Evolutionary conservation across 2,113 vertebrate genomes (phyloP).

Genomic region (Aviceda subcristata): DNA sequence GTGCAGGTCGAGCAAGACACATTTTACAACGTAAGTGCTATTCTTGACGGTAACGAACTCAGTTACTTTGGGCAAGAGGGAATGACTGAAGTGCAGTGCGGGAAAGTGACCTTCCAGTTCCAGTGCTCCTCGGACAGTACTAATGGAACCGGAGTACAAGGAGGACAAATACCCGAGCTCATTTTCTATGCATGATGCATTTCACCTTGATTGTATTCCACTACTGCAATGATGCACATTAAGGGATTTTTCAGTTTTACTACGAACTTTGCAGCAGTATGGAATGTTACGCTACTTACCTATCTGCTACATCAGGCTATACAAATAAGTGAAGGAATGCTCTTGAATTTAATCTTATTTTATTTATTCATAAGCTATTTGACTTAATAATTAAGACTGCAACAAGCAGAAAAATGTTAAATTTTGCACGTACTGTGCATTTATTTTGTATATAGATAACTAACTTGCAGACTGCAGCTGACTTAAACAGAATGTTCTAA

Average conservation of each 20-base stretch:
- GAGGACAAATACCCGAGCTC: conserved; percentile 96
- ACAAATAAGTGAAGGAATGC: conserved; percentile 74
- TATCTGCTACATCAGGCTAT: conserved; percentile 70
- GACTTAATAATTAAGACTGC: conserved; percentile 80
- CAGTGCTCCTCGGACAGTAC: conserved; percentile 99
- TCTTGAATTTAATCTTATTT: conserved; percentile 79
- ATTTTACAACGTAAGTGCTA: conserved; percentile 93
- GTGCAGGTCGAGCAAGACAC: conserved; percentile 95
- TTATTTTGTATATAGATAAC: conserved; percentile 79
- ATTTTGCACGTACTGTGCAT: conserved; percentile 79
- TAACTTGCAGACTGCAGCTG: conserved; percentile 78
- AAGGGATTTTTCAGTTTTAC: conserved; percentile 66
- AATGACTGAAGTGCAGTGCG: conserved; percentile 96
- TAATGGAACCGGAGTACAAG: conserved; percentile 97
- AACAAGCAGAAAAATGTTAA: conserved; percentile 68
- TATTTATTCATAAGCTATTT: conserved; percentile 88
- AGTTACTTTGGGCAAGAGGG: conserved; percentile 99
- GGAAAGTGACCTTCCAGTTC: conserved; percentile 96
- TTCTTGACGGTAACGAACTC: conserved; percentile 92
- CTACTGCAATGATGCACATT: conserved; percentile 66
- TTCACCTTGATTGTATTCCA: conserved; percentile 67
- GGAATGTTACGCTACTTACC: conserved; percentile 61
- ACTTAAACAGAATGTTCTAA: conserved; percentile 78
- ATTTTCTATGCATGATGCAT: conserved; percentile 91
- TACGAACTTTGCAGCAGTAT: conserved; percentile 61